These are phyloP conservation scores for Triplophysa yarkandensis DNA, from an alignment of 2,797 vertebrate species.

Conservation along the genomic window DNA sequence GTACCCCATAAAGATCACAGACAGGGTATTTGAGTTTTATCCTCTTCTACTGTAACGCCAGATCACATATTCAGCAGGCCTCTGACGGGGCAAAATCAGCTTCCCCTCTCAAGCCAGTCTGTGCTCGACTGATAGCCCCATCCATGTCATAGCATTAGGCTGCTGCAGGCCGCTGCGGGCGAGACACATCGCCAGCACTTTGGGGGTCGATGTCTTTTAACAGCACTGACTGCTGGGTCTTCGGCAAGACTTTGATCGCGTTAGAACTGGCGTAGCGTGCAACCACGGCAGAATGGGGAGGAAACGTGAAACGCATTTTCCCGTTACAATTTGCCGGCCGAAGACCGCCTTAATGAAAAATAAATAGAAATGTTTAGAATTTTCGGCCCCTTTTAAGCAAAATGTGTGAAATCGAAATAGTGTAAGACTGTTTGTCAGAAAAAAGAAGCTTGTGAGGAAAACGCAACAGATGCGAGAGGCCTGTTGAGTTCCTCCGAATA, in stretches of 20 bases:
- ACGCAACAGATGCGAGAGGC: neutral
- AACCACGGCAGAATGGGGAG: conserved; percentile 23
- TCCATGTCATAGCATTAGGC: conserved; percentile 76
- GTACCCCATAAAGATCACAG: conserved; percentile 50
- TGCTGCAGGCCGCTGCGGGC: conserved; percentile 58
- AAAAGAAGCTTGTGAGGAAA: neutral
- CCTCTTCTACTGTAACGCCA: conserved; percentile 66
- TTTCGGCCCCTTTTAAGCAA: conserved; percentile 33
- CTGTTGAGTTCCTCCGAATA: too few relatives aligned
- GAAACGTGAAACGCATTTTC: conserved; percentile 17
- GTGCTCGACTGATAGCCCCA: conserved; percentile 67
- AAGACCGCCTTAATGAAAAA: conserved; percentile 25
- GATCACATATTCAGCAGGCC: conserved; percentile 45
- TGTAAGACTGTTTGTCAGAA: conserved; percentile 29
- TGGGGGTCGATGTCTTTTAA: conserved; percentile 54
- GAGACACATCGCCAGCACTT: conserved; percentile 70
- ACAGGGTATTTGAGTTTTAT: conserved; percentile 60
- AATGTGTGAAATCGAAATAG: conserved; percentile 44
- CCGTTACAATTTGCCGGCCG: neutral
- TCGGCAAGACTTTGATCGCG: conserved; percentile 44
- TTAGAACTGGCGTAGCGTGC: conserved; percentile 40
- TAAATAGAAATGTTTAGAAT: conserved; percentile 31
- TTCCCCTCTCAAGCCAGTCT: conserved; percentile 51
- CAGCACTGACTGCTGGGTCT: conserved; percentile 41
- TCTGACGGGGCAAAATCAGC: conserved; percentile 40